Conservation (phyloP, 2,797 vertebrate species). For the Cephalopachus bancanus region DNA sequence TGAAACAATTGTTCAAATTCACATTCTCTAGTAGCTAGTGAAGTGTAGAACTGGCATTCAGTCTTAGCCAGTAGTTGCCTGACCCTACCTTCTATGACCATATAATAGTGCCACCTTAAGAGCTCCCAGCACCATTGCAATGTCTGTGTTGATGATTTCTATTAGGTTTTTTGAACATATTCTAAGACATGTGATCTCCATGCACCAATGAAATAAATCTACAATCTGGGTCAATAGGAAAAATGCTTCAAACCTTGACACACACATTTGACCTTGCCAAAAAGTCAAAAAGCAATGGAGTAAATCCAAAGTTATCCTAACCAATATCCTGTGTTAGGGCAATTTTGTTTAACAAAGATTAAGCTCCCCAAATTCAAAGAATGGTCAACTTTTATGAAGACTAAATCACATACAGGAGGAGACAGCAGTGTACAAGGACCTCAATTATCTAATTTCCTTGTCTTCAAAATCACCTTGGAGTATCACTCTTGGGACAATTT, state of each 20-base stretch:
- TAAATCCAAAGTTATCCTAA: slow-evolving; percentile 28
- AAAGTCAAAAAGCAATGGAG: neutral
- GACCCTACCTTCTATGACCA: neutral
- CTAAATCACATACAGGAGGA: neutral
- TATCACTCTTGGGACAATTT: neutral
- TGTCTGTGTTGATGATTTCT: neutral
- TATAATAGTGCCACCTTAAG: neutral
- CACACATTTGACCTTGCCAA: neutral
- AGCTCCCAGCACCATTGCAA: neutral
- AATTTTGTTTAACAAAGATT: slow-evolving; percentile 26
- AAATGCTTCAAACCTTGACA: neutral
- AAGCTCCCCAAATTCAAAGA: slow-evolving; percentile 40
- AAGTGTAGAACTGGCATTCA: neutral
- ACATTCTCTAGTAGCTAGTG: neutral
- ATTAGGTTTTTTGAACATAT: neutral
- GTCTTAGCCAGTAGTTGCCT: neutral
- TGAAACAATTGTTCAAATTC: neutral
- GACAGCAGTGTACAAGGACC: neutral
- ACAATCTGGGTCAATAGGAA: neutral
- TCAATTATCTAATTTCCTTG: neutral
- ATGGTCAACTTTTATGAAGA: neutral
- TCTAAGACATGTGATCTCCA: neutral
- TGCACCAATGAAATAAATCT: slow-evolving; percentile 9
- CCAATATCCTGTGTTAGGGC: neutral
- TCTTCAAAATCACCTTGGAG: slow-evolving; percentile 47